Evolutionary conservation across 1,140 invertebrate species (phyloP), one percentile per base, ranked within the genome.

Genomic region (Mamestra configurata): DNA sequence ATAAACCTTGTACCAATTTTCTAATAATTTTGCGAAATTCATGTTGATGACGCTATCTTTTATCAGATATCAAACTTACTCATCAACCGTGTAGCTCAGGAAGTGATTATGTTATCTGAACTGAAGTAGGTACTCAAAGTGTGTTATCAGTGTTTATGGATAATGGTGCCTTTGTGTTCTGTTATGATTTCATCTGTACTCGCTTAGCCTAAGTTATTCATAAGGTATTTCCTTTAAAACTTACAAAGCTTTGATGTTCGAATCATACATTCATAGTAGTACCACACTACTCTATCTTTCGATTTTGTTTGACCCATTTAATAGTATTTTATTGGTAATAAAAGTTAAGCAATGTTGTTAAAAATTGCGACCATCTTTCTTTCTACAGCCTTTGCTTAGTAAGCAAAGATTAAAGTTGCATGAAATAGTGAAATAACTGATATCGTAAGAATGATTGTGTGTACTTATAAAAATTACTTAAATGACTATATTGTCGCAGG

Each of bases 21-120:
- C 55, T 24, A 15, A 27, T 59, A 59, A 59, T 4, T 31, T 59
- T 40, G 61, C 35, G 18, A 66, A 18, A 66, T 66, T 40, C 35
- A 31, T 40, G 35, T 20, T 40, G 20, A 66, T 20, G 35, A 66
- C 10, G 61, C 6, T 49, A 37, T 40, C 35, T 40, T 64, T 37
- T 66, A 66, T 66, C 61, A 40, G 35, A 22, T 66, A 66, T 40
- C 18, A 40, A 66, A 70, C 20, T 46, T 70, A 70, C 13, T 70
- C 40, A 24, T 31, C 59, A 15, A 37, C 13, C 35, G n/a, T 22
- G 22, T 20, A 27, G 59, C 59, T 61, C 59, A 61, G 66, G 40
- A 70, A 49, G 37, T 46, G 66, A 70, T 70, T 70, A 70, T 20
- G 40, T 70, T 70, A 70, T 70, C 66, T 70, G 13, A 49, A 11